Conservation (phyloP, 2,113 vertebrate genomes). For the Hippocampus abdominalis region DNA sequence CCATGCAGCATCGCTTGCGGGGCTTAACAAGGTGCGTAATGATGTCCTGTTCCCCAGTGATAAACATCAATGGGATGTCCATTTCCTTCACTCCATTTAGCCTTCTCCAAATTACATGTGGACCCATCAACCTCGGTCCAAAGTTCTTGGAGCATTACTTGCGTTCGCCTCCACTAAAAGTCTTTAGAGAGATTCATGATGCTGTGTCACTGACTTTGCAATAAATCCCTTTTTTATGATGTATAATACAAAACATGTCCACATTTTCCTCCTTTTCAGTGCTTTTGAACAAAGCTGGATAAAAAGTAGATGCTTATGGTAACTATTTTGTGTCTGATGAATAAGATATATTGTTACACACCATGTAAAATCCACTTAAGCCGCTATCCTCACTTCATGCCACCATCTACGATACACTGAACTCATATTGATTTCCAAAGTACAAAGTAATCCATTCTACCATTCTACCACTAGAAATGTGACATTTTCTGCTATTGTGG, state of each 20-base stretch:
- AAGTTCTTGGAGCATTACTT: constrained; percentile 16
- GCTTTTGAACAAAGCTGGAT: constrained; percentile 8
- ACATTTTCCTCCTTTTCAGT: constrained; percentile 11
- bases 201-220: constrained; percentile 18
- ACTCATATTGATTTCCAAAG: constrained; percentile 8
- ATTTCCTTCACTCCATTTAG: constrained; percentile 58
- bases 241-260: constrained; percentile 18
- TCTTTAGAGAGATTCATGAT: constrained; percentile 17
- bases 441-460: neutral
- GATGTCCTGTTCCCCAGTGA: constrained; percentile 57
- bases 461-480: constrained; percentile 22
- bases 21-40: constrained; percentile 70
- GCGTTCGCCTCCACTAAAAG: constrained; percentile 12
- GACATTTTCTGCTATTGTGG: constrained; percentile 35
- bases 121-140: constrained; percentile 35
- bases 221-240: constrained; percentile 13
- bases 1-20: constrained; percentile 50
- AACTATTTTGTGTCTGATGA: constrained; percentile 5
- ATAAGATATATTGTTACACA: constrained; percentile 1
- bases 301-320: constrained; percentile 13
- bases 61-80: constrained; percentile 62
- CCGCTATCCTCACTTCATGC: neutral
- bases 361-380: constrained; percentile 1
- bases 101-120: constrained; percentile 40
- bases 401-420: neutral